phyloP scores from a whole-genome alignment of 2,888 invertebrate genomes.

The Netelia virgata region DNA sequence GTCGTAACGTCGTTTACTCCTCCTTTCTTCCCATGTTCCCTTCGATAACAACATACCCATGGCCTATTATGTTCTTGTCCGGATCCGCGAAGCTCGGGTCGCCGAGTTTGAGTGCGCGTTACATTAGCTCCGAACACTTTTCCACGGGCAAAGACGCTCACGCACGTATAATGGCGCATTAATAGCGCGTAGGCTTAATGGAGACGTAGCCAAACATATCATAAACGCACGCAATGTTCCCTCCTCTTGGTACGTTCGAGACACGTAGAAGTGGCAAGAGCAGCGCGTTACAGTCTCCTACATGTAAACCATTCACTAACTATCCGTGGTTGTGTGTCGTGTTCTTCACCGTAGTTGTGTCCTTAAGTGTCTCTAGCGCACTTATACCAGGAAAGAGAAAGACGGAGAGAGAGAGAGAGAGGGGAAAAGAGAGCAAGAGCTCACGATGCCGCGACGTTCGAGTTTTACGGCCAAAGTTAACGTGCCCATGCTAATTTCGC shows the following conservation, averaged over 20 bases:
- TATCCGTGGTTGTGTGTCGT: conserved; percentile 33
- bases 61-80: conserved; percentile 67
- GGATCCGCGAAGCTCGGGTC: conserved; percentile 59
- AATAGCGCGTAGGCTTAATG: conserved; percentile 63
- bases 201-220: conserved; percentile 66
- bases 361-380: conserved; percentile 36
- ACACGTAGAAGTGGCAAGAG: conserved; percentile 30
- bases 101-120: conserved; percentile 66
- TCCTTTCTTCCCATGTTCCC: conserved; percentile 48
- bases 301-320: conserved; percentile 16
- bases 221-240: conserved; percentile 66
- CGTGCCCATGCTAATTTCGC: conserved; percentile 69
- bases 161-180: conserved; percentile 50
- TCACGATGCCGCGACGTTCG: conserved; percentile 54
- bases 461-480: conserved; percentile 70
- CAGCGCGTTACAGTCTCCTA: conserved; percentile 16
- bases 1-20: conserved; percentile 39
- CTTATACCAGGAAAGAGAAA: conserved; percentile 10
- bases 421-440: background rate
- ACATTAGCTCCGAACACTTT: conserved; percentile 52
- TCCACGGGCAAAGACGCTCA: conserved; percentile 19
- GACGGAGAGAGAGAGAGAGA: conserved; percentile 1
- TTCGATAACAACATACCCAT: conserved; percentile 53
- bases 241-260: conserved; percentile 8
- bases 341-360: conserved; percentile 22